A percentile compares a stretch with the other conserved stretches of the same genome.
These are phyloP conservation scores for Fregetta grallaria DNA, from an alignment of 2,113 vertebrate genomes.

Conservation along the genomic window DNA sequence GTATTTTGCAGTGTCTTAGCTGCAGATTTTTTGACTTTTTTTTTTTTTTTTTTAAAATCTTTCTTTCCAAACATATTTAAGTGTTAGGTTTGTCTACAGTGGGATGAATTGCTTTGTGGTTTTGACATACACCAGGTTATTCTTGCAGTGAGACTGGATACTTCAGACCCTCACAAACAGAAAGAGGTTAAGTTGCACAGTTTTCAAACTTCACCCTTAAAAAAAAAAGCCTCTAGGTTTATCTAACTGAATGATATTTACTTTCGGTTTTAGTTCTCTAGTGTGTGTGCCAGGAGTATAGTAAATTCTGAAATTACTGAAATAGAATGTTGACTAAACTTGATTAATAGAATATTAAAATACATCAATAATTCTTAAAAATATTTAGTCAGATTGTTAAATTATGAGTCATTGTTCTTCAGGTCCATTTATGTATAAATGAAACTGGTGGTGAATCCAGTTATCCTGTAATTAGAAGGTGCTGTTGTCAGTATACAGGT, in stretches of 20 bases:
- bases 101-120: constrained; percentile 26
- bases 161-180: background rate
- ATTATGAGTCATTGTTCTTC: background rate
- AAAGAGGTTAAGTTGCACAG: background rate
- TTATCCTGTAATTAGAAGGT: background rate
- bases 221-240: background rate
- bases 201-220: background rate
- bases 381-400: background rate
- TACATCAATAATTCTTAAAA: background rate
- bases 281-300: background rate
- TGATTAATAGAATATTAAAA: background rate
- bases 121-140: background rate
- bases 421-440: background rate
- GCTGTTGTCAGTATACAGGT: background rate
- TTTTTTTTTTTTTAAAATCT: background rate
- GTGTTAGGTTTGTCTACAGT: constrained; percentile 23
- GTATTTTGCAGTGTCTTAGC: constrained; percentile 28
- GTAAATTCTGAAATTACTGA: background rate
- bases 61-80: constrained; percentile 7
- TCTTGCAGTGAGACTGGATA: background rate
- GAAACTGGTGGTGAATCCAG: background rate
- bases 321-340: background rate
- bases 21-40: background rate
- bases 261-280: background rate
- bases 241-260: background rate